These are phyloP conservation scores for Callyntrura sp. DNA, from an alignment of 2,888 invertebrate species.

Conservation along the genomic window DNA sequence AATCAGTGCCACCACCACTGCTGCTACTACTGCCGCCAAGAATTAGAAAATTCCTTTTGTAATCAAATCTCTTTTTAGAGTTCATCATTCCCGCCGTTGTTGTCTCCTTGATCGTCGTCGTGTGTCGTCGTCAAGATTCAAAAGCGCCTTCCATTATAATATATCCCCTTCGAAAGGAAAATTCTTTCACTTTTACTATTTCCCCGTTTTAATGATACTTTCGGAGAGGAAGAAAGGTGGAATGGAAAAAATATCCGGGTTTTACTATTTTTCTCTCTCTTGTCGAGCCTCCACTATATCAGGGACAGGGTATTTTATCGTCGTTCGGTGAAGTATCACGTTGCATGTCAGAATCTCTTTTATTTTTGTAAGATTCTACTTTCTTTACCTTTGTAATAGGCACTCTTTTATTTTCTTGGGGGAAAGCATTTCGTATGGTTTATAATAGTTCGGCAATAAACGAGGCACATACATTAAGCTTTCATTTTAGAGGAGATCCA, in stretches of 20 bases:
- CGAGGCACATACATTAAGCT: neutral
- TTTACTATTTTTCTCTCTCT: conserved; percentile 14
- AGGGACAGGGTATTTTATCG: too few species aligned
- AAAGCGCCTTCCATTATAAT: too few species aligned
- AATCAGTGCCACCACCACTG: neutral
- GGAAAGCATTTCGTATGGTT: too few species aligned
- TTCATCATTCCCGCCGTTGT: conserved; percentile 55
- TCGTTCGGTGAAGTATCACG: conserved; percentile 41
- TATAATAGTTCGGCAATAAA: neutral
- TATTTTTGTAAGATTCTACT: neutral
- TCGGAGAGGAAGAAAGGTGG: conserved; percentile 1
- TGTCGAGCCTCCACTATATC: neutral
- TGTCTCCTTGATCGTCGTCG: conserved; percentile 17
- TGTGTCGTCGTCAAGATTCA: neutral
- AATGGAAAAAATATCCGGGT: conserved; percentile 7
- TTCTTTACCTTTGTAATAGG: neutral
- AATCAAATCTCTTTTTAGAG: conserved; percentile 70
- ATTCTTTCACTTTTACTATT: neutral
- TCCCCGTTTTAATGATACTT: conserved; percentile 52
- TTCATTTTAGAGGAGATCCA: neutral
- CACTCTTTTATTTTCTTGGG: neutral
- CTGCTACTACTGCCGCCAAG: conserved; percentile 12
- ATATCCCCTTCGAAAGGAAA: neutral
- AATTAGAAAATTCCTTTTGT: conserved; percentile 65
- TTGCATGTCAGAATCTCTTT: conserved; percentile 54